Base-by-base conservation (phyloP, 2,113 vertebrate species). In the Tychaedon coryphoeus region DNA sequence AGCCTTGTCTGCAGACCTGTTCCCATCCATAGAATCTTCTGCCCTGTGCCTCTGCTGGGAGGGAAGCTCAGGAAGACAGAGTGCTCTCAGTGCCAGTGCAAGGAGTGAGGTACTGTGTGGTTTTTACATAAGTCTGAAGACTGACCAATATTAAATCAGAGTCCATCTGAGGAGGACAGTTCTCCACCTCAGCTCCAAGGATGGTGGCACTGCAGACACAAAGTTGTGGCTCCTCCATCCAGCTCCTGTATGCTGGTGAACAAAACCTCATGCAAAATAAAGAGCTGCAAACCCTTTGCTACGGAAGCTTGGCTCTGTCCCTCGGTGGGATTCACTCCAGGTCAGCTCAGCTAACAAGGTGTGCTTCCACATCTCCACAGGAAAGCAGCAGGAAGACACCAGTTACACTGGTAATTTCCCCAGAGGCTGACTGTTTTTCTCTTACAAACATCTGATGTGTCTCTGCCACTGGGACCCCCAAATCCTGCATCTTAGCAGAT, bases 71-170 rank as follows among this genome's bases (percentile, higher is more conserved):
- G 54, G 38, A 76, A 61, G 56, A 28, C 50, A 53, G 36, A 67
- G 38, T 4, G 12, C 15, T 69, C 8, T 9, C 19, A 43, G 42
- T 2, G 2, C 17, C 53, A 34, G 18, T 69, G 48, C 18, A 17
- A 38, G 33, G n/a, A 36, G 45, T 1, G 0, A 51, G 34, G 5
- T 14, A 19, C 5, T 2, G 0, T 0, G 0, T 25, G 13, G 40
- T 92, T 85, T 72, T 53, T 34, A 19, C 36, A 2, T 2, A 19
- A 17, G 25, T 38, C 0, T 1, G 38, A 74, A 83, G 29, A 19
- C 14, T 25, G 20, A 38, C 13, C 0, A 2, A 5, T 29, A 24
- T 38, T 51, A 85, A 89, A 33, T 43, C n/a, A n/a, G 43, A 60
- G 38, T 33, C 57, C 17, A 3, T 48, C 17, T 47, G 31, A 58